Conservation (phyloP, 35 echinoderm and acorn worm species). For the Chiridota heheva region DNA sequence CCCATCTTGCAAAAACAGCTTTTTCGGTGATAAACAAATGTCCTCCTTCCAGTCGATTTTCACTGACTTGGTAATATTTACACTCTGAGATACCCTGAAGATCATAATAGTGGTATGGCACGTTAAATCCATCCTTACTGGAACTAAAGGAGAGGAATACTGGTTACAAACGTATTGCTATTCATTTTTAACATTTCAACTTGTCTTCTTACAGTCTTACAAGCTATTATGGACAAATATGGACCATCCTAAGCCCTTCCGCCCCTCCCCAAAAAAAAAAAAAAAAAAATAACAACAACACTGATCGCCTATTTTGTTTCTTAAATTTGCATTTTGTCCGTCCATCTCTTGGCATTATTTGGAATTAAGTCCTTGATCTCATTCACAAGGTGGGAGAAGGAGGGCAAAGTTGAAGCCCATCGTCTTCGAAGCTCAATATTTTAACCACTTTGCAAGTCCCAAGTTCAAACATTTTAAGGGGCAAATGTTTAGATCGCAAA, state of each 20-base stretch:
- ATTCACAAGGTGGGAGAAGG: too few relatives aligned
- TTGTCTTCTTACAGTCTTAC: not conserved
- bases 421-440: too few relatives aligned
- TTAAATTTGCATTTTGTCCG: too few relatives aligned
- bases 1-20: slow-evolving; percentile 47
- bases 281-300: not conserved
- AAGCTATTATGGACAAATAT: too few relatives aligned
- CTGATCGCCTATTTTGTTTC: not conserved
- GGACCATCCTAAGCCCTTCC: too few relatives aligned
- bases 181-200: not conserved
- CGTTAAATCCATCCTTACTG: slow-evolving; percentile 4
- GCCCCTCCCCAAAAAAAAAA: too few relatives aligned
- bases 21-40: slow-evolving; percentile 64
- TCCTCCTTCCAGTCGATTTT: slow-evolving; percentile 36
- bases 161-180: not conserved
- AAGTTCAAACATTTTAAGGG: too few relatives aligned
- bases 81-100: slow-evolving; percentile 23
- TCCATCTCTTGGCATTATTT: too few relatives aligned
- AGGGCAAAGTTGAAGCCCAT: too few relatives aligned
- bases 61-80: slow-evolving; percentile 47
- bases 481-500: too few relatives aligned
- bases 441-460: too few relatives aligned
- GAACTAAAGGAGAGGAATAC: not conserved
- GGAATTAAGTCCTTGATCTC: too few relatives aligned
- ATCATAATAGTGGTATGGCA: slow-evolving; percentile 71